Conservation (phyloP, 2,113 vertebrate genomes). For the Panthera leo region DNA sequence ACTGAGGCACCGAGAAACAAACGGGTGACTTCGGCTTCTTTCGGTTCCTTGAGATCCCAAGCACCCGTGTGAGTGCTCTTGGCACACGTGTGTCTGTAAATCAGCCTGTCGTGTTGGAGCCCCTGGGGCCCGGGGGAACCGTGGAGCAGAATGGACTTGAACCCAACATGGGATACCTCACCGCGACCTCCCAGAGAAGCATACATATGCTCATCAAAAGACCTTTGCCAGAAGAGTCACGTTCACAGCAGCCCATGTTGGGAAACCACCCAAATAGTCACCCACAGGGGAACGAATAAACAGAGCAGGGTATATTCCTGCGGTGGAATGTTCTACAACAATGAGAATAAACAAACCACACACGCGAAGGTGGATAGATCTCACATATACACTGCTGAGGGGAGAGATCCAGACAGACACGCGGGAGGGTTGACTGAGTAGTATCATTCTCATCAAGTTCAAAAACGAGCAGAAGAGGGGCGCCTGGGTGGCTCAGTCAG, state of each 20-base stretch:
- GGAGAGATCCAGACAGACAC: neutral
- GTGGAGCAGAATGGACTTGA: fast-evolving
- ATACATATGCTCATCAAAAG: neutral
- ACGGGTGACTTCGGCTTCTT: neutral
- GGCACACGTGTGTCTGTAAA: fast-evolving
- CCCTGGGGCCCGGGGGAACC: no score
- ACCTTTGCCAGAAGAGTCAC: neutral
- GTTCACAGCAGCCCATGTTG: neutral
- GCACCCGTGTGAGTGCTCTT: fast-evolving
- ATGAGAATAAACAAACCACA: neutral
- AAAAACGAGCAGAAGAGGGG: neutral
- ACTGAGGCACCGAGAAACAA: neutral
- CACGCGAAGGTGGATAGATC: fast-evolving
- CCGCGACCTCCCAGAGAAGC: neutral
- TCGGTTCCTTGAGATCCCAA: neutral
- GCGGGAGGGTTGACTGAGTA: neutral
- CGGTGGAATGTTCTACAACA: fast-evolving
- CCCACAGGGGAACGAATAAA: neutral
- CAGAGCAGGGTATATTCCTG: fast-evolving
- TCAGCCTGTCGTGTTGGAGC: no score
- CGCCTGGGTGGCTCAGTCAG: no score
- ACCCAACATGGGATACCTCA: fast-evolving
- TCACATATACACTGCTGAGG: fast-evolving
- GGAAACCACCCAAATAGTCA: neutral
- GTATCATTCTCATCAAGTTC: neutral